Evolutionary conservation across 2,888 invertebrate genomes (phyloP).

Genomic region (Lacanobia oleracea): DNA sequence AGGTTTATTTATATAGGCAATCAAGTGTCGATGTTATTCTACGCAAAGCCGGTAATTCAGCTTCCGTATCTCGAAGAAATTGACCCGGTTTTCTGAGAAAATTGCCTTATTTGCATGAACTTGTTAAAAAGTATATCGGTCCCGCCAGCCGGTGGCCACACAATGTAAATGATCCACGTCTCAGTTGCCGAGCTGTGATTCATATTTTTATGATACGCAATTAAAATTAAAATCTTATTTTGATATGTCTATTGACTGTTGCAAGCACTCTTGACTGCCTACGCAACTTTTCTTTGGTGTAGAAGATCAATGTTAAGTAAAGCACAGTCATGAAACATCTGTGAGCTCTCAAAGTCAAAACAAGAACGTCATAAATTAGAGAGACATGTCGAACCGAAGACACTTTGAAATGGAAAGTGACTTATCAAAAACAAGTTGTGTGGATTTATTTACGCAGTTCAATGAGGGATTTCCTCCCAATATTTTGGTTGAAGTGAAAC

Average conservation of each 20-base stretch:
- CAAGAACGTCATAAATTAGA: slow-evolving; percentile 31
- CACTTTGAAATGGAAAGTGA: slow-evolving; percentile 61
- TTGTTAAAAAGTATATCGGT: slow-evolving; percentile 69
- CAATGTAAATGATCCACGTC: slow-evolving; percentile 51
- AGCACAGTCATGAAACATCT: background rate
- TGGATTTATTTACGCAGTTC: slow-evolving; percentile 42
- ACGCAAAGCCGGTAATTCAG: slow-evolving; percentile 64
- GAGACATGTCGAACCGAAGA: slow-evolving; percentile 46
- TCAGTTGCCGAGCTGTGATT: slow-evolving; percentile 37
- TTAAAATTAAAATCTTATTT: slow-evolving; percentile 39
- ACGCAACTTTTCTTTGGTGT: slow-evolving; percentile 11
- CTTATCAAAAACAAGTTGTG: slow-evolving; percentile 58
- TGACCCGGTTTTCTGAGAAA: slow-evolving; percentile 81
- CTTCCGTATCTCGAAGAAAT: slow-evolving; percentile 79
- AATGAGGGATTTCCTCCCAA: slow-evolving; percentile 52
- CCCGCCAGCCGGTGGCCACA: slow-evolving; percentile 22
- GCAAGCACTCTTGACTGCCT: slow-evolving; percentile 1
- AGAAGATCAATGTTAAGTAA: slow-evolving; percentile 4
- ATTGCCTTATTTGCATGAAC: slow-evolving; percentile 81
- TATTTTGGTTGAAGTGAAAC: slow-evolving; percentile 70
- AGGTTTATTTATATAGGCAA: slow-evolving; percentile 68
- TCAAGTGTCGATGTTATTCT: slow-evolving; percentile 65
- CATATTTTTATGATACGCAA: slow-evolving; percentile 37
- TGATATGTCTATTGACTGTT: slow-evolving; percentile 9
- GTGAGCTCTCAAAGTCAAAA: slow-evolving; percentile 27